phyloP scores from a whole-genome alignment of 2,113 vertebrate species.

The Seriola aureovittata region DNA sequence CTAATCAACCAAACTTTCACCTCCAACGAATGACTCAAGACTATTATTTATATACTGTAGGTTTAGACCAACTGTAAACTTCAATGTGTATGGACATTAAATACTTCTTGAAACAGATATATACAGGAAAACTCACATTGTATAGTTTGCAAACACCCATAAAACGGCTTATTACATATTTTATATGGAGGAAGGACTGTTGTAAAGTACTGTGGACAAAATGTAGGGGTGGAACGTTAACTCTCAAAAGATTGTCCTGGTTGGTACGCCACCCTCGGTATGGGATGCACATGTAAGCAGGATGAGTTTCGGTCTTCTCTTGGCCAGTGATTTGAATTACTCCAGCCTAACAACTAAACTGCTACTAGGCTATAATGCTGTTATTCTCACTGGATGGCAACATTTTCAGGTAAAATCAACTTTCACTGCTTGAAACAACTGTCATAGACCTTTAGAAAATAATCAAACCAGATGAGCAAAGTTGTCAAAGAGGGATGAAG shows the following conservation, averaged over 20 bases:
- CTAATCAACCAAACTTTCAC: slow-evolving; percentile 72
- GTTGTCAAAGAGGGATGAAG: not conserved
- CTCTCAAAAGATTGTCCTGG: slow-evolving; percentile 59
- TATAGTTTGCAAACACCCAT: slow-evolving; percentile 63
- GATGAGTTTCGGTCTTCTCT: slow-evolving; percentile 54
- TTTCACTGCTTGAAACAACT: slow-evolving; percentile 59
- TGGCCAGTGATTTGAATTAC: slow-evolving; percentile 58
- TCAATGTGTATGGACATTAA: slow-evolving; percentile 77
- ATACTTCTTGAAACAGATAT: slow-evolving; percentile 66
- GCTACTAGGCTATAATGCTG: slow-evolving; percentile 74
- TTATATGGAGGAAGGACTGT: slow-evolving; percentile 62
- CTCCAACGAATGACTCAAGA: slow-evolving; percentile 75
- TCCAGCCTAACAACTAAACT: slow-evolving; percentile 59
- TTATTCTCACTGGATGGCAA: slow-evolving; percentile 73
- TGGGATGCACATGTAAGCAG: slow-evolving; percentile 56
- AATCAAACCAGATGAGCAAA: slow-evolving; percentile 3
- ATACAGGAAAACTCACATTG: slow-evolving; percentile 68
- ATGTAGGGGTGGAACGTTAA: slow-evolving; percentile 67
- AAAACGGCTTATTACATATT: slow-evolving; percentile 55
- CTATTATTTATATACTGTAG: slow-evolving; percentile 81
- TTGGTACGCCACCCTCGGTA: slow-evolving; percentile 63
- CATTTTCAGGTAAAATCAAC: slow-evolving; percentile 73
- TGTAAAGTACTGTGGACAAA: slow-evolving; percentile 59
- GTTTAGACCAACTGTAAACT: slow-evolving; percentile 76
- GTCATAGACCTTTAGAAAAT: slow-evolving; percentile 62